A percentile compares a stretch with the other conserved stretches of the same genome.
phyloP scores from a whole-genome alignment of 2,113 vertebrate genomes.

The Pristiophorus japonicus region DNA sequence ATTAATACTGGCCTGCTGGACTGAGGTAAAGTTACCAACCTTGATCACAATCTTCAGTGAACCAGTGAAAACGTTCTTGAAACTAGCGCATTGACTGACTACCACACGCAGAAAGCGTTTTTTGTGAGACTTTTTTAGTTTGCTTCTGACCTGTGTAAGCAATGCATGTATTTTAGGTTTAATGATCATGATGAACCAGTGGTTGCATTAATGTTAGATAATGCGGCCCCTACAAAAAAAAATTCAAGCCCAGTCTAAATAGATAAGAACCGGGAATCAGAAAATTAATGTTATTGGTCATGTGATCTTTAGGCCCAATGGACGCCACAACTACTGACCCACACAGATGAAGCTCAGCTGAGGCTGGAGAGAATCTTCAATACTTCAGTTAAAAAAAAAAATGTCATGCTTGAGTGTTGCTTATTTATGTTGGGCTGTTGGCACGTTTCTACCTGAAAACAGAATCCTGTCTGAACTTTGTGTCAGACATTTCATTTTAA shows the following conservation, averaged over 20 bases:
- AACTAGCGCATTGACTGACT: neutral
- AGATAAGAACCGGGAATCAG: neutral
- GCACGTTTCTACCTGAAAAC: neutral
- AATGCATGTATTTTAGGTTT: neutral
- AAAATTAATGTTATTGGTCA: slow-evolving; percentile 52
- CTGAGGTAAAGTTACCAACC: neutral
- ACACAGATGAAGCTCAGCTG: slow-evolving; percentile 74
- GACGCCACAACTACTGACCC: slow-evolving; percentile 53
- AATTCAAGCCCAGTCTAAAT: neutral
- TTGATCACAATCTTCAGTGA: neutral
- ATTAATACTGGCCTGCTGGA: neutral
- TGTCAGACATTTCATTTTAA: neutral
- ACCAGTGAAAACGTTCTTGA: neutral
- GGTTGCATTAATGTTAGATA: neutral
- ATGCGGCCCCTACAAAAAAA: neutral
- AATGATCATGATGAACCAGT: neutral
- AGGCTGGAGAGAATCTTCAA: slow-evolving; percentile 88
- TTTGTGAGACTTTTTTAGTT: neutral
- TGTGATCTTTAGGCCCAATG: slow-evolving; percentile 71
- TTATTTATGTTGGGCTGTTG: neutral
- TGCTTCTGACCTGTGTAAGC: neutral
- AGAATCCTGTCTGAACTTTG: neutral
- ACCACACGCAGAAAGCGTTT: neutral
- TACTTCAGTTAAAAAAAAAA: slow-evolving; percentile 62
- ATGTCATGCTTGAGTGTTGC: neutral